These are phyloP conservation scores for Clarias pachynema DNA, from an alignment of 2,797 vertebrate species.

Conservation along the genomic window DNA sequence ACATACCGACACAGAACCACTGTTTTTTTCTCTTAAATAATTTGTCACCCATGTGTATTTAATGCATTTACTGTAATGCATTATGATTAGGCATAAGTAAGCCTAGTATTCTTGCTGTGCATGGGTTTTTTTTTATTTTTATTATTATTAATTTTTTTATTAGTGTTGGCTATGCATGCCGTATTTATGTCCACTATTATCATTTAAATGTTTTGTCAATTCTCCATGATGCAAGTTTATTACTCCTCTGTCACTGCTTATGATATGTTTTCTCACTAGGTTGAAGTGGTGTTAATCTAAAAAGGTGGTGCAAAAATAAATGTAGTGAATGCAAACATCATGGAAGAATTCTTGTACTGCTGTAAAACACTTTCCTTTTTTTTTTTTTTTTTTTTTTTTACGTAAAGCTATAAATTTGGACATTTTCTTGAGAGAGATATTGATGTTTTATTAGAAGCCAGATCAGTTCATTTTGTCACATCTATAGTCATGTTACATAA, in stretches of 20 bases:
- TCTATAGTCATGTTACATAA: background rate
- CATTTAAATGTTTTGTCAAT: background rate
- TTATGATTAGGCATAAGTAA: background rate
- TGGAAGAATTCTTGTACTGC: background rate
- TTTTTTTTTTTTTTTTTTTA: background rate
- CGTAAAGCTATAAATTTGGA: background rate
- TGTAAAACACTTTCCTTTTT: no score
- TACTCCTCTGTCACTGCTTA: background rate
- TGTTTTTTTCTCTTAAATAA: background rate
- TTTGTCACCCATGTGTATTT: background rate
- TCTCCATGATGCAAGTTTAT: background rate
- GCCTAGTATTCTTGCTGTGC: background rate
- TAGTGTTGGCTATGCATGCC: background rate
- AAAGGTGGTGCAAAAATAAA: background rate
- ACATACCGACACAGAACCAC: background rate
- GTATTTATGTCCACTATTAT: background rate
- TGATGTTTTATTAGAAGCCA: background rate
- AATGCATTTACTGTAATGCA: no score
- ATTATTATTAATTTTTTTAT: background rate
- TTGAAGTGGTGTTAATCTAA: background rate
- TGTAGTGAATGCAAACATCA: no score
- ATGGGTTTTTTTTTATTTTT: background rate
- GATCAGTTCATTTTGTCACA: background rate
- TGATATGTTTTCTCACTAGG: no score
- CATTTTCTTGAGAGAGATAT: background rate